Percentiles rank a stretch among this genome's conserved stretches.
Evolutionary conservation across 2,888 invertebrate species (phyloP).

Genomic region (Rhopalosiphum nymphaeae): DNA sequence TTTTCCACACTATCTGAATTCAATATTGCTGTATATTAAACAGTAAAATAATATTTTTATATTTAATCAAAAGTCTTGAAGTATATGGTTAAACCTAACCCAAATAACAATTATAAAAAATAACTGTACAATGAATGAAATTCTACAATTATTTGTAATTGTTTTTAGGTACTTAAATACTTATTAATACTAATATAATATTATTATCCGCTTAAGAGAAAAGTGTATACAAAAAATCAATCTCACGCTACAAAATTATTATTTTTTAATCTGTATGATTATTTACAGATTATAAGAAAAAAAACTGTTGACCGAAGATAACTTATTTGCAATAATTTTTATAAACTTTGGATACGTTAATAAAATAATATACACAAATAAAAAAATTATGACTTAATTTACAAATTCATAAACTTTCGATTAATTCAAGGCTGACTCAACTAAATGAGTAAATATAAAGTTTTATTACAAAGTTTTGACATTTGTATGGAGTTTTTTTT

Average conservation of each 20-base stretch:
- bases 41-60: neutral
- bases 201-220: neutral
- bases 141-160: neutral
- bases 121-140: neutral
- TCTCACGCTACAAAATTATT: neutral
- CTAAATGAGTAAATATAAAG: constrained; percentile 16
- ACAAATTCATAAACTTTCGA: neutral
- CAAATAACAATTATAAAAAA: neutral
- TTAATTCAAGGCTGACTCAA: neutral
- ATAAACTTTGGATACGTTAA: neutral
- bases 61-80: neutral
- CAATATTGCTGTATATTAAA: neutral
- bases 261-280: neutral
- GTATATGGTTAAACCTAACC: neutral
- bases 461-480: neutral
- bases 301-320: neutral
- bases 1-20: neutral
- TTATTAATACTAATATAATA: neutral
- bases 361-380: neutral
- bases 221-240: neutral
- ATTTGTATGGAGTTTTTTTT: neutral
- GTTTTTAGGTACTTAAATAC: neutral
- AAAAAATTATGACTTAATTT: constrained; percentile 15
- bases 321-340: neutral
- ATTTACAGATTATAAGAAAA: neutral